Evolutionary conservation across 2,113 vertebrate species (phyloP).

Genomic region (Pelodiscus sinensis): DNA sequence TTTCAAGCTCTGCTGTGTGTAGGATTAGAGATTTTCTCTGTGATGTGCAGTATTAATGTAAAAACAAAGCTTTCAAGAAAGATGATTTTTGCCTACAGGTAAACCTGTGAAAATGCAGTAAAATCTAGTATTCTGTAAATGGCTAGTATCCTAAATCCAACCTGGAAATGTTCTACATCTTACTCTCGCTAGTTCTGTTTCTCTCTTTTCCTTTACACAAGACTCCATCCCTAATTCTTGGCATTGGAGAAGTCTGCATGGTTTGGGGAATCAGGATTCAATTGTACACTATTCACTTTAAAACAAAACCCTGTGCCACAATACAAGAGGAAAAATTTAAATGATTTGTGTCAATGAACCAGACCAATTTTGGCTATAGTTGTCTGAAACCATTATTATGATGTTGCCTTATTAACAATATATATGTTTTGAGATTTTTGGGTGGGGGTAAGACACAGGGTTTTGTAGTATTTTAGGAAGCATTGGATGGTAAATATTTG

Average conservation of each 20-base stretch:
- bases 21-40: not conserved
- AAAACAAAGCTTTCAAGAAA: not conserved
- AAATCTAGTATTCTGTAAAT: not conserved
- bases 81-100: not conserved
- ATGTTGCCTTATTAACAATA: constrained; percentile 30
- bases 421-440: not conserved
- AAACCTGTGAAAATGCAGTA: not conserved
- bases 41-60: not conserved
- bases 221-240: not conserved
- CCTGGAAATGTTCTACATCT: not conserved
- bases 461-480: not conserved
- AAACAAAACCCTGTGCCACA: not conserved
- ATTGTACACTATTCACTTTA: not conserved
- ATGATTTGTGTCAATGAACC: not conserved
- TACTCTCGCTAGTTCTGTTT: not conserved
- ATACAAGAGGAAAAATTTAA: constrained; percentile 23
- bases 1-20: not conserved
- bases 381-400: not conserved
- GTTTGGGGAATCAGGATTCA: not conserved
- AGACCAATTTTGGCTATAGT: not conserved
- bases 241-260: not conserved
- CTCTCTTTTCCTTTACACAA: not conserved
- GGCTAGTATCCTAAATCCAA: not conserved
- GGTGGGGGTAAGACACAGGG: not conserved
- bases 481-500: not conserved